Base-by-base conservation (phyloP, 2,888 invertebrate genomes). In the Melitaea athalia region DNA sequence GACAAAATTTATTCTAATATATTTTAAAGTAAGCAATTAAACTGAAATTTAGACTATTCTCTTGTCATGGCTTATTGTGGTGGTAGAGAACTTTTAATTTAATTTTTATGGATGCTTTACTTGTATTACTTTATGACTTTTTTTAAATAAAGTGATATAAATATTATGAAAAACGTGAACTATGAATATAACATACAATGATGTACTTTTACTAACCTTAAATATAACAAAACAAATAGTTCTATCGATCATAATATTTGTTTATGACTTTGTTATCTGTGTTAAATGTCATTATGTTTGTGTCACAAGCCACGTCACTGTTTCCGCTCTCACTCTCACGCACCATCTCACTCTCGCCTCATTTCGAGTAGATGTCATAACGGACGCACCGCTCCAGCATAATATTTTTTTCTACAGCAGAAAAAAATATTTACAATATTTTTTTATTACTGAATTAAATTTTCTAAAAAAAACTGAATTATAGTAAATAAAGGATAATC, bases 311-410 rank as follows among this genome's bases (percentile, higher is more conserved):
- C 86, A 87, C 86, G 89, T 87, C 91, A 91, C 88, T 84, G 87
- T 91, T 91, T 91, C 89, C 89, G 88, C 89, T 91, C 89, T 87
- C 91, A 88, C 88, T 89, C 87, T 86, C 90, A 84, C 89, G 89
- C 92, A 90, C 90, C 87, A 87, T 89, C 85, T 90, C 91, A 90
- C 89, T 88, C 85, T 88, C 87, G 88, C 88, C 87, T 89, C 91
- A 91, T 91, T 81, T 81, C 76, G 84, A 81, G 80, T 88, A 85
- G 83, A 82, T 80, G 79, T 83, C 80, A 81, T 81, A 69, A 61
- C 55, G 63, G 64, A 71, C 74, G 76, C 75, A 73, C 74, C 75
- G 67, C 74, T 75, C 75, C 75, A 17, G 17, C 68, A 72, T 59
- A 65, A 50, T 6, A 43, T 43, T 43, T 43, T 10, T 43, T 43